These are phyloP conservation scores for Pyrrhosoma nymphula DNA, from an alignment of 2,888 invertebrate species.

Conservation along the genomic window DNA sequence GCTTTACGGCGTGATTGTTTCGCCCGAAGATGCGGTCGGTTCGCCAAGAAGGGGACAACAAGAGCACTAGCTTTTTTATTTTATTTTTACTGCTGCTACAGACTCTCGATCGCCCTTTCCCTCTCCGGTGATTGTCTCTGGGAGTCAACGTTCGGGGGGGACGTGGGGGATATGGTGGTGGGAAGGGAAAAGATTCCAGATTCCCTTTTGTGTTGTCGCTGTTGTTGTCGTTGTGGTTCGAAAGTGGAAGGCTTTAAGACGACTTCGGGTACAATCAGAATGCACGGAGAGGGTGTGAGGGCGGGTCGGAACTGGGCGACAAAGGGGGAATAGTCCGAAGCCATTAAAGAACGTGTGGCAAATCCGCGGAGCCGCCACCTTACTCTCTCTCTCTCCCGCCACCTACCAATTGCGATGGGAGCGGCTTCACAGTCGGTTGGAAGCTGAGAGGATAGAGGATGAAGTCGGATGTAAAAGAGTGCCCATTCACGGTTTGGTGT, in stretches of 20 bases:
- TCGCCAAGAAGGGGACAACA: neutral
- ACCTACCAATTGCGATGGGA: neutral
- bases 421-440: neutral
- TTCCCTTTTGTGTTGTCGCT: neutral
- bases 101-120: neutral
- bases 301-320: neutral
- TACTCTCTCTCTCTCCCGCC: neutral
- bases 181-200: neutral
- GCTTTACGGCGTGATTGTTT: constrained; percentile 37
- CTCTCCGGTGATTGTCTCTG: neutral
- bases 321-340: neutral
- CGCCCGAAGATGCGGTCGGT: constrained; percentile 8
- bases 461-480: too few species aligned
- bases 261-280: neutral
- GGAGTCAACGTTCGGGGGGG: neutral
- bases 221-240: neutral
- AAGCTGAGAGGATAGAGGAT: too few species aligned
- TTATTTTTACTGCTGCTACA: neutral
- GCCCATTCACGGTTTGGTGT: too few species aligned
- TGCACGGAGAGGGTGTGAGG: neutral
- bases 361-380: neutral
- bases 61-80: neutral
- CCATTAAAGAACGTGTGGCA: constrained; percentile 6
- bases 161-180: neutral
- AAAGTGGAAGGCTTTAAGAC: neutral